These are phyloP conservation scores for Drosophila kepulauana DNA, from an alignment of 1,140 invertebrate species.

Conservation along the genomic window DNA sequence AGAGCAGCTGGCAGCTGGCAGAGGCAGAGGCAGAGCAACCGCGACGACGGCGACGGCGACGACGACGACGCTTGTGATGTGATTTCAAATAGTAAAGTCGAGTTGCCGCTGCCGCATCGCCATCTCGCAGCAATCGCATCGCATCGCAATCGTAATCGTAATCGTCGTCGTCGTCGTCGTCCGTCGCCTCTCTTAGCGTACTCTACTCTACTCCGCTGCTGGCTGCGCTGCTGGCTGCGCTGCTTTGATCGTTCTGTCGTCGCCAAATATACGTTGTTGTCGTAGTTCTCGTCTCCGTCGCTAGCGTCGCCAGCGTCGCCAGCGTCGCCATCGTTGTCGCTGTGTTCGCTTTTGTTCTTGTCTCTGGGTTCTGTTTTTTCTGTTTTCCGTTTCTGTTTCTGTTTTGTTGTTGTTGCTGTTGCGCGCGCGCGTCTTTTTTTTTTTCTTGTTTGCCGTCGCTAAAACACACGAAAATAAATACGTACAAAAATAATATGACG, in stretches of 20 bases:
- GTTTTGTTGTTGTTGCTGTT: slow-evolving; percentile 54
- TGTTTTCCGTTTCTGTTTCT: slow-evolving; percentile 39
- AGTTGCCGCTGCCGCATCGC: slow-evolving; percentile 77
- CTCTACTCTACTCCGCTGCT: slow-evolving; percentile 16
- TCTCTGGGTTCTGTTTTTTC: slow-evolving; percentile 18
- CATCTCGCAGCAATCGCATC: slow-evolving; percentile 56
- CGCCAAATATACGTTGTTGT: slow-evolving; percentile 2
- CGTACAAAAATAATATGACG: not conserved
- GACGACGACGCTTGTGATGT: slow-evolving; percentile 40
- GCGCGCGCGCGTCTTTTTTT: slow-evolving; percentile 53
- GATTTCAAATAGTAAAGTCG: slow-evolving; percentile 75
- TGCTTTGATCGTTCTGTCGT: slow-evolving; percentile 16
- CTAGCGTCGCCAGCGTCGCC: slow-evolving; percentile 8
- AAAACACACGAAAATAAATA: slow-evolving; percentile 43
- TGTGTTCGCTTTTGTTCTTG: slow-evolving; percentile 5
- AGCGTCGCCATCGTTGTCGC: slow-evolving; percentile 2
- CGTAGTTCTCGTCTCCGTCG: slow-evolving; percentile 12
- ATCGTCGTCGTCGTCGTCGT: slow-evolving; percentile 14
- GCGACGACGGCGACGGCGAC: slow-evolving; percentile 49
- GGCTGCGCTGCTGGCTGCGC: slow-evolving; percentile 19
- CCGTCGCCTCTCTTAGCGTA: slow-evolving; percentile 19
- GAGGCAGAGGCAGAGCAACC: slow-evolving; percentile 25
- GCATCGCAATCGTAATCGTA: slow-evolving; percentile 37
- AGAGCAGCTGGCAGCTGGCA: slow-evolving; percentile 21
- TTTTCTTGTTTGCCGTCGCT: slow-evolving; percentile 70